These are phyloP conservation scores for Chelon auratus DNA, from an alignment of 2,797 vertebrate species.

Conservation along the genomic window DNA sequence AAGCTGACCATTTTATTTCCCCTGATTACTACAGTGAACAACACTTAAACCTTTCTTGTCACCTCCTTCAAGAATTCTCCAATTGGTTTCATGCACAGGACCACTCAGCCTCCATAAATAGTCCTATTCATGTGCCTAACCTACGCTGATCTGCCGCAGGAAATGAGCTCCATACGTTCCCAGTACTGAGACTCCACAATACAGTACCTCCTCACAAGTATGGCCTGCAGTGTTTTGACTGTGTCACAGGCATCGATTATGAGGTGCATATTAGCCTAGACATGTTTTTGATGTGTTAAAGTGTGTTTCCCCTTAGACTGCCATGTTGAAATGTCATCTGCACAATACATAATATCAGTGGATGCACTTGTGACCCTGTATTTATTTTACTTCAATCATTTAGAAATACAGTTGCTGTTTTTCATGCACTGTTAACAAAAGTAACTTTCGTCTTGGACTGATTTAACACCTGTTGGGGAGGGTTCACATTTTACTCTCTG, in stretches of 20 bases:
- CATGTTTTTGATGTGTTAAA: conserved; percentile 33
- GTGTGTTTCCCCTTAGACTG: conserved; percentile 28
- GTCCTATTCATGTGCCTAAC: conserved; percentile 65
- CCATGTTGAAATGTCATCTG: conserved; percentile 1
- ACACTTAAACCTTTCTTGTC: conserved; percentile 33
- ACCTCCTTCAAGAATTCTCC: conserved; percentile 36
- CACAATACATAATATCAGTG: conserved; percentile 2
- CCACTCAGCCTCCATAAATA: conserved; percentile 58
- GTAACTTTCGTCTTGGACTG: background rate
- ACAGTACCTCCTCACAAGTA: conserved; percentile 61
- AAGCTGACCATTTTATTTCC: background rate
- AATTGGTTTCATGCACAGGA: conserved; percentile 53
- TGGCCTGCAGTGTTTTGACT: conserved; percentile 55
- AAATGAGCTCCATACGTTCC: conserved; percentile 74
- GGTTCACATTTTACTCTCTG: background rate
- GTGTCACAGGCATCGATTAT: conserved; percentile 47
- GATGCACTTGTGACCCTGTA: background rate
- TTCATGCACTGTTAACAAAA: background rate
- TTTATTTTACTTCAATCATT: no score
- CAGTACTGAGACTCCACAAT: conserved; percentile 29
- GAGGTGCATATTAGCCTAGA: conserved; percentile 38
- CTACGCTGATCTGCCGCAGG: conserved; percentile 64
- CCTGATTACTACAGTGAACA: conserved; percentile 8
- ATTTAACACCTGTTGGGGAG: background rate
- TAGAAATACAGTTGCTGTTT: background rate